phyloP scores from a whole-genome alignment of 2,113 vertebrate species.

The Tetrao urogallus region DNA sequence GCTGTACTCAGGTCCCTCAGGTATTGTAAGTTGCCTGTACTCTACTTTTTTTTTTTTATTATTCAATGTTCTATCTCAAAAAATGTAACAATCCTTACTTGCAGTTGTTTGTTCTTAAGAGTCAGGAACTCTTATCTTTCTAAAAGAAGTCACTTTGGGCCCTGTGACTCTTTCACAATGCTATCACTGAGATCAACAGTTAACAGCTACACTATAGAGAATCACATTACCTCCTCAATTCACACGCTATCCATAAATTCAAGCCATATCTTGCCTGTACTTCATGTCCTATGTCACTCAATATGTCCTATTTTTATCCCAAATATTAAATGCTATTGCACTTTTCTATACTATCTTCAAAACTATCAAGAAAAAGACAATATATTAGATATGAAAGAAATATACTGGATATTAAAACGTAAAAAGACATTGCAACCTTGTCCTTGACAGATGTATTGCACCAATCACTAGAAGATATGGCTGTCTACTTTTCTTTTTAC shows the following conservation, averaged over 20 bases:
- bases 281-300: neutral
- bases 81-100: neutral
- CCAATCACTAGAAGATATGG: neutral
- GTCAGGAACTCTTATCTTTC: neutral
- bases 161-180: neutral
- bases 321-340: neutral
- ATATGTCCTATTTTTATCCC: neutral
- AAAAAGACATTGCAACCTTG: neutral
- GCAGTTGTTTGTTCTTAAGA: neutral
- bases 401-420: neutral
- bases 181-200: neutral
- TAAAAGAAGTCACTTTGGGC: neutral
- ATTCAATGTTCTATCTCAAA: neutral
- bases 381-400: neutral
- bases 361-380: neutral
- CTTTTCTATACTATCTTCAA: neutral
- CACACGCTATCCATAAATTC: neutral
- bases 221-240: neutral
- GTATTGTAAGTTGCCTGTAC: neutral
- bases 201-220: neutral
- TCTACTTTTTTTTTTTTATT: neutral
- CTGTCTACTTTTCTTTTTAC: neutral
- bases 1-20: neutral
- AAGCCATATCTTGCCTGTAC: neutral
- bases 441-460: neutral